These are phyloP conservation scores for Molorchus minor DNA, from an alignment of 2,888 invertebrate genomes.

Conservation along the genomic window DNA sequence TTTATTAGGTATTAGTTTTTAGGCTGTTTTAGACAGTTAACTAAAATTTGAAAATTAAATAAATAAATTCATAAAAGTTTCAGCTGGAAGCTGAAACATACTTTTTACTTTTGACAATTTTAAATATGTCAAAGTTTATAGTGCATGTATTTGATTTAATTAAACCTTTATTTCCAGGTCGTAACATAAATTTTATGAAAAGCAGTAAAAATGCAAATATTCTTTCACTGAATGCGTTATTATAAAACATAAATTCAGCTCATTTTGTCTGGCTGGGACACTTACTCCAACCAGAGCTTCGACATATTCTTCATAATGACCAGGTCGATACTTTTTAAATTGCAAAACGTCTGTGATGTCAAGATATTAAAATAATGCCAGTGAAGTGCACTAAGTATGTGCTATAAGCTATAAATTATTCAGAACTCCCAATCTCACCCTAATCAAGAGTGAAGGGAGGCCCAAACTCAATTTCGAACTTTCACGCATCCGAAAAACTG, in stretches of 20 bases:
- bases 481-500: conserved; percentile 11
- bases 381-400: no score
- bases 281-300: neutral
- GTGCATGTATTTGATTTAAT: no score
- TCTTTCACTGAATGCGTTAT: neutral
- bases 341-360: neutral
- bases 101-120: no score
- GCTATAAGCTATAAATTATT: conserved; percentile 15
- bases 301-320: neutral
- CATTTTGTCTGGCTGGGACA: neutral
- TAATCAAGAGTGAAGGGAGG: conserved; percentile 14
- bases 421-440: neutral
- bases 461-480: conserved; percentile 12
- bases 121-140: no score
- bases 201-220: neutral
- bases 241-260: neutral
- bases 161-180: neutral
- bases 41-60: no score
- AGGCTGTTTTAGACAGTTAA: no score
- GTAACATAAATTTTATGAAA: neutral
- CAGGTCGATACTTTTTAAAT: neutral
- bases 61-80: no score
- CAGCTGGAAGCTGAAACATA: no score
- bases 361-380: conserved; percentile 9
- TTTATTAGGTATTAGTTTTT: no score